Conservation (phyloP, 1,140 invertebrate species). For the Ceratoteleas bidentatus region DNA sequence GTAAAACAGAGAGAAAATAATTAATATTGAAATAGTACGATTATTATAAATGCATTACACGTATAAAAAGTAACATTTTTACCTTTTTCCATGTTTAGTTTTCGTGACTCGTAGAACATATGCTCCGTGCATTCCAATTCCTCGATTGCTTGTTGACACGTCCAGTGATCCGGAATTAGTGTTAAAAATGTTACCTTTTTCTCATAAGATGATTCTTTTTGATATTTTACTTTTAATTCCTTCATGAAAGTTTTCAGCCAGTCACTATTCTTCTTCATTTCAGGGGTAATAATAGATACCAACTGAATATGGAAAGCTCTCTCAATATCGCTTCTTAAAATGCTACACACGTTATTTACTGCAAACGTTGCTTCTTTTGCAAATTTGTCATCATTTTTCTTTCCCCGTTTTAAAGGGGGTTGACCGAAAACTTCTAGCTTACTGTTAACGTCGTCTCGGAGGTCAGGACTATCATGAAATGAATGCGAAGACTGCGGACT, state of each 20-base stretch:
- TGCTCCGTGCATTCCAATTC: not conserved
- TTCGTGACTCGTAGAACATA: too few species aligned
- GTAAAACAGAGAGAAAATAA: constrained; percentile 6
- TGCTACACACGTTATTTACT: not conserved
- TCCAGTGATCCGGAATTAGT: not conserved
- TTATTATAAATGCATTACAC: too few species aligned
- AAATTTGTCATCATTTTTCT: not conserved
- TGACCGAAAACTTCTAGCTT: constrained; percentile 4
- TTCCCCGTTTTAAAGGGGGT: constrained; percentile 3
- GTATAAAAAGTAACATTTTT: too few species aligned
- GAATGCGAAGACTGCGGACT: not conserved
- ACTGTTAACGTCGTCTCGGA: not conserved
- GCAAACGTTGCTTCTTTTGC: not conserved
- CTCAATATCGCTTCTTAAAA: not conserved
- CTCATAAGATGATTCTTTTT: constrained; percentile 2
- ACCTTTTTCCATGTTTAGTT: constrained; percentile 1
- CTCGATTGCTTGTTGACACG: not conserved
- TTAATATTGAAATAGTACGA: not conserved
- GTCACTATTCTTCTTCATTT: constrained; percentile 9
- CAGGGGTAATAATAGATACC: not conserved
- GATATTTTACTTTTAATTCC: not conserved
- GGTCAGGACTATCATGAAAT: not conserved
- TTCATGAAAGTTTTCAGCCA: not conserved
- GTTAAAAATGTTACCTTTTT: constrained; percentile 1
- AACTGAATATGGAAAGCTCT: constrained; percentile 4